Percentiles rank a stretch among this genome's conserved stretches.
These are phyloP conservation scores for Cyprinella venusta DNA, from an alignment of 2,797 vertebrate genomes.

Conservation along the genomic window DNA sequence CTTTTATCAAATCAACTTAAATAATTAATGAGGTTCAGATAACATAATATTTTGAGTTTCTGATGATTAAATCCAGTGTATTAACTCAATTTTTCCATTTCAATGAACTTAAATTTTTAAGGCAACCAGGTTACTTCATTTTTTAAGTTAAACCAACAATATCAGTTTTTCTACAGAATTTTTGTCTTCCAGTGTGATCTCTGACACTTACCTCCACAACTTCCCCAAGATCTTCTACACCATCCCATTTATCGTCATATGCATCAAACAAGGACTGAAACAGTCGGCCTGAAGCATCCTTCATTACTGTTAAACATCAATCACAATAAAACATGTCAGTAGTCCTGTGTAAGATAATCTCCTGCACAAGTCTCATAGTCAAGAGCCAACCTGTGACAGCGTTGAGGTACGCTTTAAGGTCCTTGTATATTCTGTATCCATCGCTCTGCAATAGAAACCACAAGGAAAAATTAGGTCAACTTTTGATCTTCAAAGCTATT, in stretches of 20 bases:
- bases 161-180: background rate
- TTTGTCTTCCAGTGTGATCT: conserved; percentile 50
- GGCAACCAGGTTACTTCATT: too few relatives aligned
- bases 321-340: background rate
- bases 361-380: background rate
- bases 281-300: conserved; percentile 88
- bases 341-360: background rate
- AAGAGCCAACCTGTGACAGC: conserved; percentile 82
- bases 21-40: too few relatives aligned
- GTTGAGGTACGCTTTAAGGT: conserved; percentile 86
- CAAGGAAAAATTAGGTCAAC: background rate
- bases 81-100: too few relatives aligned
- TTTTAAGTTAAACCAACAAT: too few relatives aligned
- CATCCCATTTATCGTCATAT: conserved; percentile 87
- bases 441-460: conserved; percentile 78
- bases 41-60: too few relatives aligned
- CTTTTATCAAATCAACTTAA: too few relatives aligned
- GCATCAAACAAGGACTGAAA: conserved; percentile 89
- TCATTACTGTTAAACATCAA: conserved; percentile 82
- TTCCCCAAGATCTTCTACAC: conserved; percentile 82
- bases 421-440: conserved; percentile 88
- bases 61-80: too few relatives aligned
- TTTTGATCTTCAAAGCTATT: background rate
- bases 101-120: too few relatives aligned
- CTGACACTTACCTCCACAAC: conserved; percentile 83